These are phyloP conservation scores for Geotrypetes seraphini DNA, from an alignment of 2,797 vertebrate species.

Conservation along the genomic window DNA sequence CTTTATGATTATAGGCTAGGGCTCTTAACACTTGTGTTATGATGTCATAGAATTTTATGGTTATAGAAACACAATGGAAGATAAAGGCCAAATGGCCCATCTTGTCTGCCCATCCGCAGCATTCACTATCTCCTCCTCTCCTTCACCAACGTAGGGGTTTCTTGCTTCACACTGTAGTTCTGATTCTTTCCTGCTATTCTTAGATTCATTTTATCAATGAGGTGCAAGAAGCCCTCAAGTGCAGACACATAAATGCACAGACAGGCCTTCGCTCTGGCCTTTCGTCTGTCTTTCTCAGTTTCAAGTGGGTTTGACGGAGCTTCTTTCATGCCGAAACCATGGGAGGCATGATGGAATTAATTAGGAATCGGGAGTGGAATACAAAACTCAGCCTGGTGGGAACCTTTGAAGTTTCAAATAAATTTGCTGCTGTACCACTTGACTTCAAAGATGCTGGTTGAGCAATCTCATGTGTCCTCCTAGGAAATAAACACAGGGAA, in stretches of 20 bases:
- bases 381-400: neutral
- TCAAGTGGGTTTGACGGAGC: neutral
- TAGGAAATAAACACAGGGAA: neutral
- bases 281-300: neutral
- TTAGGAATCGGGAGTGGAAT: neutral
- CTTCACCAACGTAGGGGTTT: no score
- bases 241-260: neutral
- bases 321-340: neutral
- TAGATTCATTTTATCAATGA: no score
- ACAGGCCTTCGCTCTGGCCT: neutral
- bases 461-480: constrained; percentile 2
- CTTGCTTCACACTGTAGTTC: no score
- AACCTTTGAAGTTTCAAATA: constrained; percentile 14
- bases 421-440: neutral
- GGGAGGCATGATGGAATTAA: neutral
- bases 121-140: no score
- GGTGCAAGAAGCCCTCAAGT: no score
- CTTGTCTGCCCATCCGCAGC: no score
- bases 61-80: no score
- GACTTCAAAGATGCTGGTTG: constrained; percentile 9
- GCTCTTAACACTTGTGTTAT: no score
- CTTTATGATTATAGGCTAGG: no score
- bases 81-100: no score
- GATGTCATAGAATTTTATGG: no score
- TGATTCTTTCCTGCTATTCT: no score